phyloP scores from a whole-genome alignment of 2,888 invertebrate species.

The Dermolepida albohirtum region DNA sequence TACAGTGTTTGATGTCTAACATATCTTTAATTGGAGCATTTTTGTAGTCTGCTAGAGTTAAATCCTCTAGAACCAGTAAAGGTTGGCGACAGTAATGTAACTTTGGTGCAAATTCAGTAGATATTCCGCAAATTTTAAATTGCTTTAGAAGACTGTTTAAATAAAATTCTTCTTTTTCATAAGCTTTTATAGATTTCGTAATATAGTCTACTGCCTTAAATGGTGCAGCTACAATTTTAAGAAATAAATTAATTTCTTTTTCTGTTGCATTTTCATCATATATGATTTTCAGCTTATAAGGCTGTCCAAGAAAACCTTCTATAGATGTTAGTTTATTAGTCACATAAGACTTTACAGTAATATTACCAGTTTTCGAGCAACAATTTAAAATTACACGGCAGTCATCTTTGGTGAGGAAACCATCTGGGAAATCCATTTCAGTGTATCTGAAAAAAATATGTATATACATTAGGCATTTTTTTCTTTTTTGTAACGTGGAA shows the following conservation, averaged over 20 bases:
- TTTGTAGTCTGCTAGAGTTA: conserved; percentile 49
- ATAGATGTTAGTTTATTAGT: conserved; percentile 45
- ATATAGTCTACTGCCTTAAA: conserved; percentile 50
- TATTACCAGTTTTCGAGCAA: conserved; percentile 34
- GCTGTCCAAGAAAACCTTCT: conserved; percentile 50
- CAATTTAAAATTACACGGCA: conserved; percentile 44
- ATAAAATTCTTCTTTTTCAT: conserved; percentile 57
- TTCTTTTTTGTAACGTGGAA: too few species aligned
- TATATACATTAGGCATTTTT: too few species aligned
- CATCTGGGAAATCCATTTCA: too few species aligned
- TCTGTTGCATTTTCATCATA: conserved; percentile 35
- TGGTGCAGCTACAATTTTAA: conserved; percentile 52
- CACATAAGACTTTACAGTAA: conserved; percentile 41
- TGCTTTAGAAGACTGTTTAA: conserved; percentile 52
- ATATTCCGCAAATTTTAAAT: conserved; percentile 49
- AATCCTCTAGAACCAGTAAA: conserved; percentile 55
- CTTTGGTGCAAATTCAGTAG: conserved; percentile 53
- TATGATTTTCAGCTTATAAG: conserved; percentile 47
- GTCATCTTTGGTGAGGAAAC: conserved; percentile 38
- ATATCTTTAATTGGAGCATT: conserved; percentile 54
- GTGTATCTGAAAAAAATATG: too few species aligned
- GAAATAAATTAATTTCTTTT: conserved; percentile 48
- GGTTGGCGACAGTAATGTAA: conserved; percentile 54
- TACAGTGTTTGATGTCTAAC: conserved; percentile 67
- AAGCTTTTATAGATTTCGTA: conserved; percentile 49